Evolutionary conservation across 2,113 vertebrate genomes (phyloP), one percentile per base, ranked within the genome.

Genomic region (Sitta europaea): DNA sequence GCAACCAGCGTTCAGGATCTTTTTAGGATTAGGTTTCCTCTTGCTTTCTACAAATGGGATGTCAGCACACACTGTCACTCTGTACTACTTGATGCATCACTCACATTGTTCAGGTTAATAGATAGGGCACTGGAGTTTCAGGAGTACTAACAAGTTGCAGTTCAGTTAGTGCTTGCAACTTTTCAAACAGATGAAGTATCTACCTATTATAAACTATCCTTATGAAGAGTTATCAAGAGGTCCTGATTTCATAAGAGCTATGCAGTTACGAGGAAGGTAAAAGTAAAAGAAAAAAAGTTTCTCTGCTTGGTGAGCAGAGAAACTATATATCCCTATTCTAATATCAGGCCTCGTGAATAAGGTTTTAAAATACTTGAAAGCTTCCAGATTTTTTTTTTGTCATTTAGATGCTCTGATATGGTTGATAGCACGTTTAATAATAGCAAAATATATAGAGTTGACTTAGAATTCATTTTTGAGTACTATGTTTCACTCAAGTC

Each of bases 21-120:
- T 92, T 88, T 85, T 82, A 83, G 88, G 82, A 67, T 96, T 80
- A 88, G 71, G 61, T 88, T 97, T 91, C 89, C 65, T 88, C 92
- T 89, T 94, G 83, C 61, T 96, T 92, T 93, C 80, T 94, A 43
- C 77, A 83, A 77, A 83, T 21, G 40, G 62, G 85, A 76, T 83
- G 71, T 86, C 88, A 91, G 78, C 87, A 95, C 96, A 96, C 82
- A 71, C 88, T 95, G 67, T 86, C 75, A 71, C 67, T 86, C 54
- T 58, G 42, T 70, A 83, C 48, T 57, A 38, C 14, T 3, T 25
- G 73, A 80, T 55, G 16, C 36, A 86, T 86, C 72, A 59, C 63
- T 92, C 51, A 17, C 31, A 7, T 24, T 84, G 40, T 67, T 92
- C 76, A 48, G 72, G 21, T 14, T 35, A 79, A 45, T 10, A 77